phyloP scores from a whole-genome alignment of 2,797 vertebrate genomes.

The Scyliorhinus canicula region DNA sequence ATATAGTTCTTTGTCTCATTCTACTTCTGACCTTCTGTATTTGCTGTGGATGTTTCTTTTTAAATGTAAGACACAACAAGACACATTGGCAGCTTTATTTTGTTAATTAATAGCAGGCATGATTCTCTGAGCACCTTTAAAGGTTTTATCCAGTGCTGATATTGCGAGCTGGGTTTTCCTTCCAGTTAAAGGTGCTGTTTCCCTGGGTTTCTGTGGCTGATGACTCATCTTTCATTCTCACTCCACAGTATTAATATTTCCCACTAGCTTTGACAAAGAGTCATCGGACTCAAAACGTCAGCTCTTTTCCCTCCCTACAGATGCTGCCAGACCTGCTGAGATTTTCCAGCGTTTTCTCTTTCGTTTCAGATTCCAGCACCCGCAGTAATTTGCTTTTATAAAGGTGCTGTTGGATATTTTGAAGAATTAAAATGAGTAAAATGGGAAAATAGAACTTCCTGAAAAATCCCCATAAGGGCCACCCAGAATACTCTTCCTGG shows the following conservation, averaged over 20 bases:
- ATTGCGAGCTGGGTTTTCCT: not conserved
- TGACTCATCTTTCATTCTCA: too few relatives aligned
- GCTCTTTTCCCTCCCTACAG: too few relatives aligned
- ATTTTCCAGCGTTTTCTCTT: too few relatives aligned
- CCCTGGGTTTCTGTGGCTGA: too few relatives aligned
- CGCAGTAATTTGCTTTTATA: too few relatives aligned
- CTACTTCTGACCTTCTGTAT: not conserved
- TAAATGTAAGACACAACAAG: not conserved
- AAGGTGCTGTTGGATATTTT: not conserved
- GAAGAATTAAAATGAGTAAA: not conserved
- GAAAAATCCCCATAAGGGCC: not conserved
- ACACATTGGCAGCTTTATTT: not conserved
- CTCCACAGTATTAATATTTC: too few relatives aligned
- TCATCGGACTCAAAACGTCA: too few relatives aligned
- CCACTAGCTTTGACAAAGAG: too few relatives aligned
- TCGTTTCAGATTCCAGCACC: too few relatives aligned
- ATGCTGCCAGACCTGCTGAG: too few relatives aligned
- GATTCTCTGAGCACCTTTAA: not conserved
- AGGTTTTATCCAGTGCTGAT: not conserved
- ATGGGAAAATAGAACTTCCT: not conserved
- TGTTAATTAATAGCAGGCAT: not conserved
- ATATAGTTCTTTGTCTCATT: not conserved
- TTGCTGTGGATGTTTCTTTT: not conserved
- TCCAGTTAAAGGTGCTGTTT: not conserved
- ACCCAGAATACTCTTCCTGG: not conserved